Conservation (phyloP, 1,140 invertebrate genomes). For the Eriocheir sinensis region DNA sequence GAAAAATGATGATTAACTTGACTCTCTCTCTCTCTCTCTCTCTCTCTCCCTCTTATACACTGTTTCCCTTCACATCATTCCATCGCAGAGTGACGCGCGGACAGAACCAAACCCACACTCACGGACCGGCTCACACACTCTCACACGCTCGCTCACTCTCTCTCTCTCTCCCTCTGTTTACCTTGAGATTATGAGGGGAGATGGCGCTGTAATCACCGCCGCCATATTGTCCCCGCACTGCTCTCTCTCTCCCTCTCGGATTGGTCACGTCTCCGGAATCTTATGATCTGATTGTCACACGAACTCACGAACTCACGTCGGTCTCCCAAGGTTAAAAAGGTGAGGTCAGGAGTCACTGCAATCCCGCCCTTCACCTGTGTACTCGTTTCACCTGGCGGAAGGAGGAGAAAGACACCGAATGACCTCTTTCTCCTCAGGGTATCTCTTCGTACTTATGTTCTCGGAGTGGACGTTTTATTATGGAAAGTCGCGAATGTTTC, state of each 20-base stretch:
- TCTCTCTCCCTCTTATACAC: too few relatives aligned
- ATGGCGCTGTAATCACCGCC: constrained; percentile 74
- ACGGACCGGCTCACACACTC: neutral
- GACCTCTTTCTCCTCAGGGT: too few relatives aligned
- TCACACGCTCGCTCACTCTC: constrained; percentile 41
- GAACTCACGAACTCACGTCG: neutral
- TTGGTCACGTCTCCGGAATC: constrained; percentile 65
- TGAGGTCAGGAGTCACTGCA: neutral
- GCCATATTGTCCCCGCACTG: constrained; percentile 75
- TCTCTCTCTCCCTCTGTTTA: constrained; percentile 74
- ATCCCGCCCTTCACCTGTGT: too few relatives aligned
- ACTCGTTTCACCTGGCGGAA: neutral
- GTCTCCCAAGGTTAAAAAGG: neutral
- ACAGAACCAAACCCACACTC: neutral
- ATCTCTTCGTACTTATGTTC: too few relatives aligned
- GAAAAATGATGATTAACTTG: too few relatives aligned
- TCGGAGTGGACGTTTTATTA: constrained; percentile 44
- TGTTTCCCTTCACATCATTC: too few relatives aligned
- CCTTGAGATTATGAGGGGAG: constrained; percentile 77
- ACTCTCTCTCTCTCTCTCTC: too few relatives aligned
- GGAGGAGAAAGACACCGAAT: too few relatives aligned
- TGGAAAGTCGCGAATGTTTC: constrained; percentile 27
- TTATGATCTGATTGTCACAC: constrained; percentile 56
- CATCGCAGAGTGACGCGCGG: neutral
- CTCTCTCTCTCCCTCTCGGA: constrained; percentile 69